Conservation (phyloP, 2,113 vertebrate species). For the Notarius quadriscutis region DNA sequence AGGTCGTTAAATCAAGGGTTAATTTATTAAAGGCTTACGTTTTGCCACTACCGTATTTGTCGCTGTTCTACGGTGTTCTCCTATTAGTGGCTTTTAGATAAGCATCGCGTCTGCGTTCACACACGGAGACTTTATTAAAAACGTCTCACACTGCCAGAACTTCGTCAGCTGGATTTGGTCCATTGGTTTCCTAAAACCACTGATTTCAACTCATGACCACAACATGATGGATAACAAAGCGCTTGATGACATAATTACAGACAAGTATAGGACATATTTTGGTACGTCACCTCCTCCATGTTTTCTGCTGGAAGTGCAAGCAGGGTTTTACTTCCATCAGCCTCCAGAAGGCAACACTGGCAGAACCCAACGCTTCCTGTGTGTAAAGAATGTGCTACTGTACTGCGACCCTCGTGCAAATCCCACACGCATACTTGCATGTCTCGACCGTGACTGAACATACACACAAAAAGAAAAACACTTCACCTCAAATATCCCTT, state of each 20-base stretch:
- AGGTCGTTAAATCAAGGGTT: too few species aligned
- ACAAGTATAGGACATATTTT: not conserved
- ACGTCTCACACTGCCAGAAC: too few species aligned
- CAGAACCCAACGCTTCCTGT: conserved; percentile 87
- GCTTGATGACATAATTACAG: not conserved
- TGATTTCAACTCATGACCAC: not conserved
- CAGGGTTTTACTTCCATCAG: conserved; percentile 64
- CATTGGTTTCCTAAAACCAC: not conserved
- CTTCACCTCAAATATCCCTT: not conserved
- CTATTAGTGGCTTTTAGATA: too few species aligned
- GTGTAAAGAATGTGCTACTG: conserved; percentile 72
- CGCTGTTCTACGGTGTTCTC: too few species aligned
- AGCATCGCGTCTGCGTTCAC: too few species aligned
- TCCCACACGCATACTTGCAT: conserved; percentile 86
- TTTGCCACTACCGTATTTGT: too few species aligned
- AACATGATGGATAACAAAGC: not conserved
- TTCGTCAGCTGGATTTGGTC: too few species aligned
- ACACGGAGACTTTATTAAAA: too few species aligned
- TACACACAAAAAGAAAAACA: not conserved
- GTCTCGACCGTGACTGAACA: conserved; percentile 88
- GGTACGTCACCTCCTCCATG: conserved; percentile 79
- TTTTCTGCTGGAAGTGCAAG: conserved; percentile 80
- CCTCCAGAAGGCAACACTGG: conserved; percentile 76
- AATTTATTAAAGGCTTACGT: too few species aligned
- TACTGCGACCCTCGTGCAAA: conserved; percentile 79